Evolutionary conservation across 1,140 invertebrate species (phyloP).

Genomic region (Pectinophora gossypiella): DNA sequence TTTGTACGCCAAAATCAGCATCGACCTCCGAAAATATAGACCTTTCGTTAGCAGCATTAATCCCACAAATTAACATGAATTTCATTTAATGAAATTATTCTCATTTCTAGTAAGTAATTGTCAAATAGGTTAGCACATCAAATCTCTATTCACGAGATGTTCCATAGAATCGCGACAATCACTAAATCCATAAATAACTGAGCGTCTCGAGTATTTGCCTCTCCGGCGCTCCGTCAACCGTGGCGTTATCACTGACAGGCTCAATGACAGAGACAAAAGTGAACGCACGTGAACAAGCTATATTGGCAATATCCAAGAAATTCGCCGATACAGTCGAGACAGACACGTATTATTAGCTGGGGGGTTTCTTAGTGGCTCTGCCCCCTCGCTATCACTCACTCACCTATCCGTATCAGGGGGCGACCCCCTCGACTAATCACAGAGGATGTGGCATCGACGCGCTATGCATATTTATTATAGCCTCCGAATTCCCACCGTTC

Average conservation of each 20-base stretch:
- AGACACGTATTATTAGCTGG: constrained; percentile 69
- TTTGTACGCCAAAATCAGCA: too few relatives aligned
- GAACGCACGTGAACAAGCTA: constrained; percentile 55
- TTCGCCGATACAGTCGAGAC: constrained; percentile 58
- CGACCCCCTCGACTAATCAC: constrained; percentile 64
- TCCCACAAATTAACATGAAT: too few relatives aligned
- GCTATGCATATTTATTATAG: constrained; percentile 73
- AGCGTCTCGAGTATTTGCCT: neutral
- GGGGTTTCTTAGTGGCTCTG: constrained; percentile 50
- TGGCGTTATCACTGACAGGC: constrained; percentile 15
- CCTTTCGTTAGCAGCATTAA: too few relatives aligned
- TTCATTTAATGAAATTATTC: too few relatives aligned
- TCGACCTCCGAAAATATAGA: too few relatives aligned
- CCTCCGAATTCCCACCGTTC: constrained; percentile 64
- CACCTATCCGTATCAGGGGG: constrained; percentile 60
- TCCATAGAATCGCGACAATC: too few relatives aligned
- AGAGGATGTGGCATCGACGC: constrained; percentile 69
- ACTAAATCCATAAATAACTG: too few relatives aligned
- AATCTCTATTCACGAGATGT: too few relatives aligned
- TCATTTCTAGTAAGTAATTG: too few relatives aligned
- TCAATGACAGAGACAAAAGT: constrained; percentile 63
- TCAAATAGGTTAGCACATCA: too few relatives aligned
- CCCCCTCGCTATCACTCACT: constrained; percentile 69
- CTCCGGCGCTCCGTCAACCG: neutral
- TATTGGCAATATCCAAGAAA: constrained; percentile 74